Conservation (phyloP, 2,113 vertebrate genomes). For the Entomyzon cyanotis region DNA sequence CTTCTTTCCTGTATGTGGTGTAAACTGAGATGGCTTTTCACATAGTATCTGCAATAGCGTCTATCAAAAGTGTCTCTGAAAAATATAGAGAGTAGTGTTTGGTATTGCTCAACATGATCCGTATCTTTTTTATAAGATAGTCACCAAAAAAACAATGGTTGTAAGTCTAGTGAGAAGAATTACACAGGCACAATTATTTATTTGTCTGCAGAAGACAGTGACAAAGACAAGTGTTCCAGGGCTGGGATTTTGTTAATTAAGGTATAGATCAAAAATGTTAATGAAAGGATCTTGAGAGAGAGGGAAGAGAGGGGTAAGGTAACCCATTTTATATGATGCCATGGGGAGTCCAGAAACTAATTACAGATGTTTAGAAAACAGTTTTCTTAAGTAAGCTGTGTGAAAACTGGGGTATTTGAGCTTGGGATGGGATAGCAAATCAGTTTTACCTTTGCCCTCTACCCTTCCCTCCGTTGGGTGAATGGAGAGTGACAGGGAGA, state of each 20-base stretch:
- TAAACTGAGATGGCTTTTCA: not conserved
- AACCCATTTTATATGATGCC: not conserved
- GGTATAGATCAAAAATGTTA: not conserved
- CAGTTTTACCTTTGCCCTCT: not conserved
- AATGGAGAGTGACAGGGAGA: not conserved
- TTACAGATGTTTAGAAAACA: not conserved
- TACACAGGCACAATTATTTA: not conserved
- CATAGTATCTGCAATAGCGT: not conserved
- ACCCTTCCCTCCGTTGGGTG: not conserved
- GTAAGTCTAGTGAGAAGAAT: not conserved
- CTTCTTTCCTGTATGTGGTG: not conserved
- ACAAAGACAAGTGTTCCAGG: not conserved
- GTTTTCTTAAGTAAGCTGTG: not conserved
- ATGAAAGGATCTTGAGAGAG: not conserved
- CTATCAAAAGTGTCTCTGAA: not conserved
- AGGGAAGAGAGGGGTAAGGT: not conserved
- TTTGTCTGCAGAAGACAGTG: not conserved
- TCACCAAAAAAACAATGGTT: not conserved
- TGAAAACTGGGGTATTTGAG: not conserved
- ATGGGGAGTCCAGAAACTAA: not conserved
- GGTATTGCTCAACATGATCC: not conserved
- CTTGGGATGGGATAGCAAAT: not conserved
- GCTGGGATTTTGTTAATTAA: not conserved
- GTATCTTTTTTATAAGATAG: not conserved
- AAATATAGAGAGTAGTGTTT: not conserved